These are phyloP conservation scores for Columba livia DNA, from an alignment of 2,113 vertebrate species.

Conservation along the genomic window DNA sequence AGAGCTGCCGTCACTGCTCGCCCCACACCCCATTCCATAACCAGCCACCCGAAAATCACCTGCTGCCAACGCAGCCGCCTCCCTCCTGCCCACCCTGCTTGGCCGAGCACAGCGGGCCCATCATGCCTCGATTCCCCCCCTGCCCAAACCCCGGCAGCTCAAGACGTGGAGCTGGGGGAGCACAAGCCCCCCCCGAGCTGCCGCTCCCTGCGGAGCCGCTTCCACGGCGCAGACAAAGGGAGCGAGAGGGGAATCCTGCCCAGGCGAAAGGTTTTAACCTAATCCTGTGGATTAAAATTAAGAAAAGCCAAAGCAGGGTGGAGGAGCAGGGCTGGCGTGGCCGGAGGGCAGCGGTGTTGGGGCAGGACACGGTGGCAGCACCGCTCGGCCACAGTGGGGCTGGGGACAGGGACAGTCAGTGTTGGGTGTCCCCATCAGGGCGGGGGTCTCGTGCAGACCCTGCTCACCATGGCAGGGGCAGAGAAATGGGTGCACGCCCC, in stretches of 20 bases:
- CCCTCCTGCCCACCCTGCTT: background rate
- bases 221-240: conserved; percentile 19
- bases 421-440: background rate
- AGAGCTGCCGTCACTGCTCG: background rate
- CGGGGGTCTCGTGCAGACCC: background rate
- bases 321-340: accelerated
- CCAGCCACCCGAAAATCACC: background rate
- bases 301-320: background rate
- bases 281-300: background rate
- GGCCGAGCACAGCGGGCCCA: no score
- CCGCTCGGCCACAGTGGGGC: background rate
- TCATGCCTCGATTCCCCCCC: no score
- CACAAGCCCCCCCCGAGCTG: background rate
- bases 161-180: background rate
- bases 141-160: background rate
- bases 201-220: conserved; percentile 17
- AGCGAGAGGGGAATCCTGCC: background rate
- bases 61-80: no score
- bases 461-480: accelerated
- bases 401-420: background rate
- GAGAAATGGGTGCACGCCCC: background rate
- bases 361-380: background rate
- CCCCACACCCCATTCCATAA: background rate
- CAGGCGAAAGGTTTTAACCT: background rate
- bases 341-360: background rate